phyloP scores from a whole-genome alignment of 2,797 vertebrate species.

The Muscicapa striata region DNA sequence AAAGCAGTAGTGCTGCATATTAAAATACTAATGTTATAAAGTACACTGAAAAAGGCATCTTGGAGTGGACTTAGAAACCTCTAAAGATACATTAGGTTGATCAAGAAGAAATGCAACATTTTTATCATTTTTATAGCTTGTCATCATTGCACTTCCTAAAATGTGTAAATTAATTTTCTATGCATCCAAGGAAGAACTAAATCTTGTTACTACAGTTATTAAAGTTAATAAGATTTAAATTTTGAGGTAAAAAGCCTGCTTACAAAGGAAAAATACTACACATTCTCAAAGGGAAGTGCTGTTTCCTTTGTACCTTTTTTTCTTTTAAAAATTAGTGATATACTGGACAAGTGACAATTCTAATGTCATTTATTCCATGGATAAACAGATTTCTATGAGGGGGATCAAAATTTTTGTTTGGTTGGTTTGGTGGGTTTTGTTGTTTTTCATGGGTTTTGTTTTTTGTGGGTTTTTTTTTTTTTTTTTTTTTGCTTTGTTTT shows the following conservation, averaged over 20 bases:
- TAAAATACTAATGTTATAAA: neutral
- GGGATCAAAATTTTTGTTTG: neutral
- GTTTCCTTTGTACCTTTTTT: neutral
- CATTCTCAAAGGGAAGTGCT: neutral
- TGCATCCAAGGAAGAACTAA: neutral
- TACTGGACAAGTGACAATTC: neutral
- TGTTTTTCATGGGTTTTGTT: neutral
- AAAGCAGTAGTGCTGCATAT: neutral
- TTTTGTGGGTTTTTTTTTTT: too few species aligned
- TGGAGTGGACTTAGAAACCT: neutral
- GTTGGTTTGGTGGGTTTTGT: neutral
- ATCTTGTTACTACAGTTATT: neutral
- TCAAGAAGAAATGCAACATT: neutral
- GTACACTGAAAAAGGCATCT: neutral
- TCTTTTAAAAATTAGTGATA: neutral
- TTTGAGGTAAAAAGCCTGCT: neutral
- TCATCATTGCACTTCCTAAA: neutral
- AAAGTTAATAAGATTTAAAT: conserved; percentile 16
- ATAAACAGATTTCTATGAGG: neutral
- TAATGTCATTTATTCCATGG: neutral
- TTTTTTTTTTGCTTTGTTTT: neutral
- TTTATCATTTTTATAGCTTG: neutral
- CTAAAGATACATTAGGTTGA: fast-evolving
- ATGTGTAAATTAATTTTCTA: fast-evolving
- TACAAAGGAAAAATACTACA: neutral